Evolutionary conservation across 2,888 invertebrate species (phyloP), one percentile per base, ranked within the genome.

Genomic region (Drosophila mimica): DNA sequence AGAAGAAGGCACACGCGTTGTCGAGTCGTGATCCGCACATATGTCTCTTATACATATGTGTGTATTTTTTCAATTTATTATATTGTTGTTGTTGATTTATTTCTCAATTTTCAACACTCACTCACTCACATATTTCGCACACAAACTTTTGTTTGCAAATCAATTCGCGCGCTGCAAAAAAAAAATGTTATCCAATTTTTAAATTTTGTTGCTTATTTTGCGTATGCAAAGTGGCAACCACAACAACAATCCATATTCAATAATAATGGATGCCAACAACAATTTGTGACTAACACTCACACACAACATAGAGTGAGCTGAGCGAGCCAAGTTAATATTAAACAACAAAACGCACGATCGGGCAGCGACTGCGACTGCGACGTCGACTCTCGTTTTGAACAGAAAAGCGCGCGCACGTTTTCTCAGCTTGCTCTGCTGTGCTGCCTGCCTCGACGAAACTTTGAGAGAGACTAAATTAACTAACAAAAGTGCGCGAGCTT

Each of bases 381-480:
- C 65, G 49, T 49, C 76, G 70, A 70, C 25, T 25, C 46, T 46
- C 63, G 62, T 46, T 34, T 48, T 57, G 36, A 78, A 60, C 52
- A 60, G 59, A 72, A 79, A 74, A 71, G 64, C 82, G 78, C 72
- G 79, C 81, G 76, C 73, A 63, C 78, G 69, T 31, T 71, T 71
- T 66, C 75, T 75, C 71, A 68, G 73, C 46, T 20, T 57, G 46
- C 79, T 57, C 43, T 30, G n/a, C 25, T 54, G 54, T 76, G 83
- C 81, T 79, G 79, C 82, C 68, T 81, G 64, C 75, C 82, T 71
- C 84, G 73, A 86, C 82, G 87, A 70, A 88, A 89, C 87, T 86
- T 87, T 61, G 75, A 78, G 84, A 76, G 81, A 86, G 88, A 88
- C 80, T 88, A 76, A 80, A 77, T 66, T 51, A 58, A 36, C 52